A percentile compares a stretch with the other conserved stretches of the same genome.
Evolutionary conservation across 2,888 invertebrate genomes (phyloP).

Genomic region (Pammene aurita): DNA sequence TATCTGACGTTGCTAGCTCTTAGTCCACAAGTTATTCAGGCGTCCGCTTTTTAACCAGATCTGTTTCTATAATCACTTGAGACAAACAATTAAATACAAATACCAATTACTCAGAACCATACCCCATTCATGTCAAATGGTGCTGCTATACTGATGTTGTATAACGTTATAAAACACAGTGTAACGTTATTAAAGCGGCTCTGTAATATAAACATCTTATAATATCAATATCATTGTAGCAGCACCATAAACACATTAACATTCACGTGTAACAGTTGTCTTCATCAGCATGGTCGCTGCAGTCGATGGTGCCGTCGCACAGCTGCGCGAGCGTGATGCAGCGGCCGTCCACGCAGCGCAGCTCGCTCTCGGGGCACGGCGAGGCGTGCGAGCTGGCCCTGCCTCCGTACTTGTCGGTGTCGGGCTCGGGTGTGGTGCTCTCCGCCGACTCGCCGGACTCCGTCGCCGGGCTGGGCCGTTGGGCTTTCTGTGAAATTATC

Average conservation of each 20-base stretch:
- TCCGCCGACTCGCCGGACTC: conserved; percentile 51
- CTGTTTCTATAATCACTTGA: not conserved
- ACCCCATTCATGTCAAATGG: too few species aligned
- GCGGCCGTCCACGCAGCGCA: conserved; percentile 85
- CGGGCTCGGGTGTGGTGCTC: conserved; percentile 48
- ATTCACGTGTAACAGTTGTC: conserved; percentile 84
- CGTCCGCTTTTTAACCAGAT: too few species aligned
- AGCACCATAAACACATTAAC: too few species aligned
- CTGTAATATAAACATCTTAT: too few species aligned
- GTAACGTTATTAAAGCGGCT: too few species aligned
- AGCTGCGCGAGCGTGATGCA: conserved; percentile 85
- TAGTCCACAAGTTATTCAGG: too few species aligned
- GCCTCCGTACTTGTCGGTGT: conserved; percentile 10
- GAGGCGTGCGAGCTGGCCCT: conserved; percentile 68
- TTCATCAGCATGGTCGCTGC: conserved; percentile 86
- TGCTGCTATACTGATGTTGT: too few species aligned
- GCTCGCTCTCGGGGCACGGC: conserved; percentile 80
- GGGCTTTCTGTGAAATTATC: conserved; percentile 60
- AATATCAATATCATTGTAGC: too few species aligned
- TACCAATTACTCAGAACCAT: too few species aligned
- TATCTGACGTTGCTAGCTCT: too few species aligned
- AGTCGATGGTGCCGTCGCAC: conserved; percentile 85
- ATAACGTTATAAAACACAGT: too few species aligned
- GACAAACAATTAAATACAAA: too few species aligned
- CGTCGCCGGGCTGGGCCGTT: conserved; percentile 25